Conservation (phyloP, 2,888 invertebrate genomes). For the Pammene fasciana region DNA sequence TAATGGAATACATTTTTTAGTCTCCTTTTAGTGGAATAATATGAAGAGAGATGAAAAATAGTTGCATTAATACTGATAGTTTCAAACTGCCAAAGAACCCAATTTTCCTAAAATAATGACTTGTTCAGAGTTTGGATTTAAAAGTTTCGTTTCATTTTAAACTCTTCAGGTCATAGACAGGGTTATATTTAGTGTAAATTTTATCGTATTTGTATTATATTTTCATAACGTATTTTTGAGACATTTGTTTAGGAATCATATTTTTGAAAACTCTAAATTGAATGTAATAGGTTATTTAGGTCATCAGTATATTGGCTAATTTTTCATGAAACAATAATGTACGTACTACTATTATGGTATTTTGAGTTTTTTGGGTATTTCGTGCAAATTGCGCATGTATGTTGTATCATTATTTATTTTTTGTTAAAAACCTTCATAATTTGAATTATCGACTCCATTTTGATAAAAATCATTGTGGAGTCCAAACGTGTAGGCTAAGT, state of each 20-base stretch:
- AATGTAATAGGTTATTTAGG: conserved; percentile 63
- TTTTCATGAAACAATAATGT: conserved; percentile 52
- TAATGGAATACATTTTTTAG: background rate
- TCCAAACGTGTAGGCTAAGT: conserved; percentile 78
- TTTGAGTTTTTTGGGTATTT: conserved; percentile 26
- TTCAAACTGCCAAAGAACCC: conserved; percentile 43
- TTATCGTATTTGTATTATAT: conserved; percentile 83
- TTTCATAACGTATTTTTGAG: conserved; percentile 83
- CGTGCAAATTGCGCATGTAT: conserved; percentile 30
- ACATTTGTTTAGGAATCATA: conserved; percentile 82
- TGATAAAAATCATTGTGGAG: conserved; percentile 65
- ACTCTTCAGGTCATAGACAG: conserved; percentile 84
- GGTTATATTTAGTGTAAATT: conserved; percentile 84
- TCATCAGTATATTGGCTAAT: conserved; percentile 69
- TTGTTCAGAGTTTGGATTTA: conserved; percentile 78
- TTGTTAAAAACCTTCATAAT: conserved; percentile 36
- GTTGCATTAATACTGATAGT: conserved; percentile 43
- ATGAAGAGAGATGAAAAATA: conserved; percentile 35
- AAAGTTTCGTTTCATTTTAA: conserved; percentile 66
- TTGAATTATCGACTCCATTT: conserved; percentile 59
- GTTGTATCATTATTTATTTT: conserved; percentile 25
- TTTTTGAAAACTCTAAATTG: conserved; percentile 79
- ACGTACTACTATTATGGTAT: conserved; percentile 45
- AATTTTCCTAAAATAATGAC: conserved; percentile 67
- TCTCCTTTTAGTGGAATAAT: background rate